Percentiles rank a stretch among this genome's conserved stretches.
Conservation (phyloP, 2,113 vertebrate species). For the mouse (Mus musculus) region DNA sequence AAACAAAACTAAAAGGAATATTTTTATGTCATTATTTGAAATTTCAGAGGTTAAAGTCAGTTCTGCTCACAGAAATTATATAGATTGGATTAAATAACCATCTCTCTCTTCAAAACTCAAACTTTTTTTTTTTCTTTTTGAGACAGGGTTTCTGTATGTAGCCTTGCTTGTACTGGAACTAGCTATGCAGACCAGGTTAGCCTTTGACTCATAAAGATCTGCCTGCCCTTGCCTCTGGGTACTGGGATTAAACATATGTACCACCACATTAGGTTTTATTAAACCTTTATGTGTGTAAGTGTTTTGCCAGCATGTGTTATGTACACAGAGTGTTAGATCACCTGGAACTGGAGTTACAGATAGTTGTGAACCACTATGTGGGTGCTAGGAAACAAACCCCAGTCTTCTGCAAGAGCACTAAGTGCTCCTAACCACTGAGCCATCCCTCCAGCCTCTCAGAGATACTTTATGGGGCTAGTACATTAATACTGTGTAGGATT, state of each 20-base stretch:
- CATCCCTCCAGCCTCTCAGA: conserved; percentile 39
- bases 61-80: conserved; percentile 64
- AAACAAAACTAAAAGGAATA: neutral
- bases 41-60: conserved; percentile 69
- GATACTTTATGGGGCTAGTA: conserved; percentile 58
- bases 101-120: conserved; percentile 56
- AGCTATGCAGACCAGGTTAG: neutral
- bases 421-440: neutral
- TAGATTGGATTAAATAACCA: conserved; percentile 62
- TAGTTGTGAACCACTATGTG: neutral
- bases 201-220: neutral
- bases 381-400: neutral
- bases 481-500: conserved; percentile 66
- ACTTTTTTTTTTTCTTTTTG: neutral
- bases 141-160: neutral
- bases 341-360: neutral
- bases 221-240: neutral
- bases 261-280: neutral
- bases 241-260: neutral
- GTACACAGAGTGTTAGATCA: neutral
- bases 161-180: neutral
- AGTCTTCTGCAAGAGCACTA: neutral
- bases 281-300: neutral
- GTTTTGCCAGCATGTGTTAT: neutral
- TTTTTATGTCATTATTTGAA: conserved; percentile 43